Evolutionary conservation across 1,140 invertebrate species (phyloP).

Genomic region (Pseudomyrmex concolor): DNA sequence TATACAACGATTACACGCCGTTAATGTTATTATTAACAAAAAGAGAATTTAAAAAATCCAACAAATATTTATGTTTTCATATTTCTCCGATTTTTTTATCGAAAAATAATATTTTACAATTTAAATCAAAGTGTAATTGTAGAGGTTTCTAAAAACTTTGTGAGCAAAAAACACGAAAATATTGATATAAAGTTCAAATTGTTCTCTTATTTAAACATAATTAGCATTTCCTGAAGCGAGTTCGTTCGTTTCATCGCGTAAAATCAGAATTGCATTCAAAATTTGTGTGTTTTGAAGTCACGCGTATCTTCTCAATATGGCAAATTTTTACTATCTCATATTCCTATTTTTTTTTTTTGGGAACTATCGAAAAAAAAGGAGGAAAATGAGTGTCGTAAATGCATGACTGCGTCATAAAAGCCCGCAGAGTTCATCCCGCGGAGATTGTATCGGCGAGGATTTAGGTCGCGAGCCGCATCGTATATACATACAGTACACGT

Average conservation of each 20-base stretch:
- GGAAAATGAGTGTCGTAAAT: slow-evolving; percentile 28
- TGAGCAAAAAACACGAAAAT: neutral
- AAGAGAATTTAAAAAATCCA: neutral
- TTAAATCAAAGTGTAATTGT: neutral
- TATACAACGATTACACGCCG: neutral
- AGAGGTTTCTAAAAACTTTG: too few relatives aligned
- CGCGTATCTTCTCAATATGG: neutral
- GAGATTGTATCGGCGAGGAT: slow-evolving; percentile 51
- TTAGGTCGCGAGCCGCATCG: slow-evolving; percentile 14
- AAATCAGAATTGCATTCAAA: neutral
- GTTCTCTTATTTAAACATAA: neutral
- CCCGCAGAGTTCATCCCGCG: slow-evolving; percentile 15
- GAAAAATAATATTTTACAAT: neutral
- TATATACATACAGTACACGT: neutral
- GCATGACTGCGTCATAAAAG: slow-evolving; percentile 43
- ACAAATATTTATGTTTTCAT: neutral
- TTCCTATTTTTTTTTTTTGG: neutral
- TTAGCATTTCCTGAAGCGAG: neutral
- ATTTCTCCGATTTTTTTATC: neutral
- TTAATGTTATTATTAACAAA: neutral
- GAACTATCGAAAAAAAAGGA: slow-evolving; percentile 4
- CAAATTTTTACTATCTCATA: slow-evolving; percentile 1
- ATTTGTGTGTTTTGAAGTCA: neutral
- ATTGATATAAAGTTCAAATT: neutral
- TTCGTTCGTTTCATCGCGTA: neutral